Conservation (phyloP, 2,888 invertebrate genomes). For the Ypsolopha scabrella region DNA sequence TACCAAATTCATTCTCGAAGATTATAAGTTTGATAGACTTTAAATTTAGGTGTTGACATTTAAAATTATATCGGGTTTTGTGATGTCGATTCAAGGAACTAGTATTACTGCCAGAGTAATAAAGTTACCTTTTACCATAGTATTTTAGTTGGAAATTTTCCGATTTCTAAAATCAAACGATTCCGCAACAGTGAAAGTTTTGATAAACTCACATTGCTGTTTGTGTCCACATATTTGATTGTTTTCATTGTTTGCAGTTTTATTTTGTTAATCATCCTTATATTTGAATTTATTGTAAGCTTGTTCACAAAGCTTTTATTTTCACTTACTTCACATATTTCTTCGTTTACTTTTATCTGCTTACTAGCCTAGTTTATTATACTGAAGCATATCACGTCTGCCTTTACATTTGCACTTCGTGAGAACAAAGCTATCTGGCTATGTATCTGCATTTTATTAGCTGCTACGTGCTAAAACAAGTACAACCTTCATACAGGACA, state of each 20-base stretch:
- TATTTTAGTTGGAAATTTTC: no score
- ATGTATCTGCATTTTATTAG: slow-evolving; percentile 30
- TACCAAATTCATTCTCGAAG: not conserved
- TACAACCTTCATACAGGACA: not conserved
- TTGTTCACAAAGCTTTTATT: no score
- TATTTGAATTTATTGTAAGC: no score
- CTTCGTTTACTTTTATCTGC: no score
- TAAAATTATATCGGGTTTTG: not conserved
- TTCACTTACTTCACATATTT: no score
- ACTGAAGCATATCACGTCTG: slow-evolving; percentile 26
- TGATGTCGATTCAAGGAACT: not conserved
- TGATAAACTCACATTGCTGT: no score
- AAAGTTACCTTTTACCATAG: no score
- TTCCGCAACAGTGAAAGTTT: no score
- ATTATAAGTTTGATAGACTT: not conserved
- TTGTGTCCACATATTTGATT: no score
- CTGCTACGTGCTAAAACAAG: slow-evolving; percentile 19
- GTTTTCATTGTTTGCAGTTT: no score
- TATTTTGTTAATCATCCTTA: no score
- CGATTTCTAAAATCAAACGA: no score
- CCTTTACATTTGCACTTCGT: slow-evolving; percentile 23
- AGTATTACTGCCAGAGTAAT: not conserved
- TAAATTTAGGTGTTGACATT: slow-evolving; percentile 1
- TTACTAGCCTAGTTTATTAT: not conserved
- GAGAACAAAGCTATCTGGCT: slow-evolving; percentile 33